Evolutionary conservation across 92 coral and sea anemone species (phyloP).

Genomic region (Palythoa grandis): DNA sequence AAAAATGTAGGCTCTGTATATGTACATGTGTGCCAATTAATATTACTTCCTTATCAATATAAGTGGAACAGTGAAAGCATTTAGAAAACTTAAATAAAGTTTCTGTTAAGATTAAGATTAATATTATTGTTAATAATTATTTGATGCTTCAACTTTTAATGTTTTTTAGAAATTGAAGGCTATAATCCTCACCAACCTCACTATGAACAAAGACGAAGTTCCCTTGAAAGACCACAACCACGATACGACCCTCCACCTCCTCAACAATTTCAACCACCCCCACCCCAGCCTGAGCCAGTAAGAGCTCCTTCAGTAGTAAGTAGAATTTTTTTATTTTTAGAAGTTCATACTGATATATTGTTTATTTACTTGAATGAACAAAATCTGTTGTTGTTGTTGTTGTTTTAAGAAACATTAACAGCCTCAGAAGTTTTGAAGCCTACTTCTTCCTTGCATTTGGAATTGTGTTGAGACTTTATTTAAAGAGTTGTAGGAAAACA

Average conservation of each 20-base stretch:
- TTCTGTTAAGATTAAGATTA: too few species aligned
- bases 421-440: too few species aligned
- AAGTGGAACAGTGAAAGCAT: too few species aligned
- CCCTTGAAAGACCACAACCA: slow-evolving; percentile 39
- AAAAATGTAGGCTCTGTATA: too few species aligned
- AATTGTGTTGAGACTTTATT: too few species aligned
- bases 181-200: slow-evolving; percentile 35
- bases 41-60: too few species aligned
- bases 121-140: too few species aligned
- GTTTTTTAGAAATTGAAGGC: slow-evolving; percentile 22
- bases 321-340: background rate
- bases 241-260: slow-evolving; percentile 20
- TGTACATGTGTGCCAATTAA: too few species aligned
- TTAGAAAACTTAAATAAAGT: too few species aligned
- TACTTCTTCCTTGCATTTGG: too few species aligned
- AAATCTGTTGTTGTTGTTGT: background rate
- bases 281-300: slow-evolving; percentile 27
- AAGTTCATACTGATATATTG: background rate
- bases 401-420: too few species aligned
- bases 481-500: too few species aligned
- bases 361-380: background rate
- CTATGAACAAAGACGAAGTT: slow-evolving; percentile 37
- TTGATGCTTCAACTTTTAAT: background rate
- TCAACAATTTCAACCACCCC: slow-evolving; percentile 28
- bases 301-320: slow-evolving; percentile 28